Base-by-base conservation (phyloP, 1,140 invertebrate genomes). In the Pogonomyrmex californicus region DNA sequence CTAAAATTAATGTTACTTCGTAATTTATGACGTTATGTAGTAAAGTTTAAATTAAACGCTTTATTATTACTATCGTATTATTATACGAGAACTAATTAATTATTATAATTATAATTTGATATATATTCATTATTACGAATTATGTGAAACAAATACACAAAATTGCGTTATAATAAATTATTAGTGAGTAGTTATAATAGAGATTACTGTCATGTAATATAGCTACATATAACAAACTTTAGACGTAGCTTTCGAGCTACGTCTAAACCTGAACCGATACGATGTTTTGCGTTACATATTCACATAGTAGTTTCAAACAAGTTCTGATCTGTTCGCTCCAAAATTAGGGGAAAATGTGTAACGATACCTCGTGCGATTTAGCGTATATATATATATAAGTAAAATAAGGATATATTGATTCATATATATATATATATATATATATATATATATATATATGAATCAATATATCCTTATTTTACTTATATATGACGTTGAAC, bases 271-370 rank as follows among this genome's bases (percentile, higher is more conserved):
- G 63, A 70, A 44, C 9, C 38, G 17, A 33, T 14, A 23, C 47
- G 47, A 83, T 12, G 79, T 83, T 54, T 83, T 49, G 68, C 54
- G 68, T 75, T 75, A 60, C 68, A 60, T 73, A 60, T 83, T 60
- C 68, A 60, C 78, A 81, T 81, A 63, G 63, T 54, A 58, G 38
- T 30, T 71, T 73, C 30, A 44, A 73, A 58, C 66, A 73, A 82
- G 68, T 60, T 75, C 41, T 30, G 68, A 73, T 83, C 79, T 54
- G 68, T 36, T 82, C 66, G 38, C n/a, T 33, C 30, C 33, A 6
- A 73, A 82, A 82, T 73, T 82, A 82, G 36, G 30, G 30, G 54
- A 47, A 36, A 68, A 58, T 66, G 62, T 23, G 77, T 41, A 54
- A 68, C 76, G 56, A 66, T 66, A 54, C 49, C 68, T 47, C 4